phyloP scores from a whole-genome alignment of 2,113 vertebrate genomes.

The Chinchilla lanigera region DNA sequence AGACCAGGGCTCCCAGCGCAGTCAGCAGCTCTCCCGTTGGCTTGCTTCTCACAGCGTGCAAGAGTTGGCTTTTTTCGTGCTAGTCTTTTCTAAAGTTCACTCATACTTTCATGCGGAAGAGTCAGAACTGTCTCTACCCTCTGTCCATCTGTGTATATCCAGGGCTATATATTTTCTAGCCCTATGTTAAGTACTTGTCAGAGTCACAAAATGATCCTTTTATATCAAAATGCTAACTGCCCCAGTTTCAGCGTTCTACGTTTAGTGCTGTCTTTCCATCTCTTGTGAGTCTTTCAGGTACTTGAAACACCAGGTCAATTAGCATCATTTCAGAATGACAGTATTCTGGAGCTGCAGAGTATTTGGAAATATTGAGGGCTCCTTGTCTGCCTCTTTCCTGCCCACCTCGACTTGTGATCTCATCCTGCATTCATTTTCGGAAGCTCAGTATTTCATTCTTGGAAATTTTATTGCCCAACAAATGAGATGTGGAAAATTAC shows the following conservation, averaged over 20 bases:
- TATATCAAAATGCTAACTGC: not conserved
- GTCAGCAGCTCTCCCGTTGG: not conserved
- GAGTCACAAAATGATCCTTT: not conserved
- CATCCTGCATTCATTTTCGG: not conserved
- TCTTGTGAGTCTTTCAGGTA: not conserved
- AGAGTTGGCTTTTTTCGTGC: not conserved
- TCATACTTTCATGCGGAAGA: not conserved
- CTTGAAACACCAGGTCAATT: not conserved
- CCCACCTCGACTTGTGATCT: not conserved
- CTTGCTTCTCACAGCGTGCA: fast-evolving
- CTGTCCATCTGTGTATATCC: not conserved
- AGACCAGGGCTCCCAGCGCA: not conserved
- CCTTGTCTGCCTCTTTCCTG: conserved; percentile 16
- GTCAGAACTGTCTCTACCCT: not conserved
- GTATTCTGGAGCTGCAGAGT: not conserved
- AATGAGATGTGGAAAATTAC: not conserved
- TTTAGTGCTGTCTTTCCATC: not conserved
- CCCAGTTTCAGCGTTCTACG: not conserved
- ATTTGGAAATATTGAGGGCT: not conserved
- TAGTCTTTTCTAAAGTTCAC: not conserved
- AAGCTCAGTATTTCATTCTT: not conserved
- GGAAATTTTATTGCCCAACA: not conserved
- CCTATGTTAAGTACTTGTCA: not conserved
- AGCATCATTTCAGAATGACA: not conserved
- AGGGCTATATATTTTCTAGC: not conserved